Conservation (phyloP, 2,113 vertebrate genomes). For the Xyliphius kryptos region DNA sequence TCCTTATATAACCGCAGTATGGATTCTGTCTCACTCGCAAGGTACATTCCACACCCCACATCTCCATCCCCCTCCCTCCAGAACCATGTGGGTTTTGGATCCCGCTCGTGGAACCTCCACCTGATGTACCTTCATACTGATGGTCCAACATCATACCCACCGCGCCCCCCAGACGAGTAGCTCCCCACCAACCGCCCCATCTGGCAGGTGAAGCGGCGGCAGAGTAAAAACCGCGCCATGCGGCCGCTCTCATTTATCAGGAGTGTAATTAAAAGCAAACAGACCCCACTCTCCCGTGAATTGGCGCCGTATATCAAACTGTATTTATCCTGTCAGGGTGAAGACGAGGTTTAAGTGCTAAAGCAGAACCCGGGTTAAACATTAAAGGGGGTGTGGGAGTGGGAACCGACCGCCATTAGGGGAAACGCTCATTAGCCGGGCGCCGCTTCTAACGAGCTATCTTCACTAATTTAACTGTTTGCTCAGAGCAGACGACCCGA, state of each 20-base stretch:
- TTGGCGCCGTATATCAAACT: slow-evolving; percentile 31
- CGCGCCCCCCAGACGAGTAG: no score
- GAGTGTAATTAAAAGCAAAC: slow-evolving; percentile 21
- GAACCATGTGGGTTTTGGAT: no score
- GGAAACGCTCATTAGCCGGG: slow-evolving; percentile 32
- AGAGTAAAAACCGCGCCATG: no score
- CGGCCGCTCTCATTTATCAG: slow-evolving; percentile 26
- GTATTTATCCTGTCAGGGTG: slow-evolving; percentile 23
- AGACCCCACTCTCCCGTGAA: slow-evolving; percentile 2
- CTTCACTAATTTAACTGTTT: slow-evolving; percentile 28
- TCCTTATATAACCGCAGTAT: no score
- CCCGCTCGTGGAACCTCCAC: no score
- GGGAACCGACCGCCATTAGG: slow-evolving; percentile 6
- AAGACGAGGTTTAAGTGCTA: slow-evolving; percentile 23
- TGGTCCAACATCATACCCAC: no score
- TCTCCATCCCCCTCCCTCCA: no score
- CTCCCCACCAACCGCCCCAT: no score
- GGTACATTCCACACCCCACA: no score
- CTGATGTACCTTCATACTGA: no score
- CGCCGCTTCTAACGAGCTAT: slow-evolving; percentile 12
- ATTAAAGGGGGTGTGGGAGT: slow-evolving; percentile 23
- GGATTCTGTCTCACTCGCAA: no score
- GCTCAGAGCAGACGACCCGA: neutral
- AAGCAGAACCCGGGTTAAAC: slow-evolving; percentile 31
- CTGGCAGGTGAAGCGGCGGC: neutral